phyloP scores from a whole-genome alignment of 2,113 vertebrate species.

The Oxyura jamaicensis region DNA sequence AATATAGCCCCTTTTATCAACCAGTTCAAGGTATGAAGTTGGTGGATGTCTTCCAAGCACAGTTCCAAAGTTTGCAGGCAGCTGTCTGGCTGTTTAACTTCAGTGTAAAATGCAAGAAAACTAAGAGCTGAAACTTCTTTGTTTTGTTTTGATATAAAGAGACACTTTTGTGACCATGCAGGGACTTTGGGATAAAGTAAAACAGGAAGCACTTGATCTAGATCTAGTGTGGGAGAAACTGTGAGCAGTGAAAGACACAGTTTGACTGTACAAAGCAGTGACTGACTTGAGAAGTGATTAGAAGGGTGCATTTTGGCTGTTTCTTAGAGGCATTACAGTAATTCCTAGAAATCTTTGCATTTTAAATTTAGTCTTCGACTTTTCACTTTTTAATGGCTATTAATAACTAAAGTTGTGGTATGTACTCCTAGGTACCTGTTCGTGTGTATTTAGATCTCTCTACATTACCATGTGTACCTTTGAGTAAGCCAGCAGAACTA shows the following conservation, averaged over 20 bases:
- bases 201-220: neutral
- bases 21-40: slow-evolving; percentile 89
- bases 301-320: neutral
- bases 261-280: neutral
- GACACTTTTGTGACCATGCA: neutral
- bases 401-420: neutral
- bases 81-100: neutral
- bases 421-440: slow-evolving; percentile 85
- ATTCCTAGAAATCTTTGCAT: neutral
- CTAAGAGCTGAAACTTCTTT: neutral
- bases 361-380: neutral
- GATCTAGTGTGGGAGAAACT: neutral
- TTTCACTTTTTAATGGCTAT: neutral
- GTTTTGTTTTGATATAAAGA: neutral
- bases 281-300: neutral
- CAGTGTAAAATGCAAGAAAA: neutral
- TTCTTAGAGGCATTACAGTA: neutral
- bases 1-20: slow-evolving; percentile 97
- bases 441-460: slow-evolving; percentile 93
- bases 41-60: neutral
- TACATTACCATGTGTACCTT: slow-evolving; percentile 82
- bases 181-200: neutral
- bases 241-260: neutral
- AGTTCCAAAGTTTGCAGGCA: neutral
- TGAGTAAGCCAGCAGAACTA: slow-evolving; percentile 90